Base-by-base conservation (phyloP, 2,888 invertebrate genomes). In the Ennomos fuscantarius region DNA sequence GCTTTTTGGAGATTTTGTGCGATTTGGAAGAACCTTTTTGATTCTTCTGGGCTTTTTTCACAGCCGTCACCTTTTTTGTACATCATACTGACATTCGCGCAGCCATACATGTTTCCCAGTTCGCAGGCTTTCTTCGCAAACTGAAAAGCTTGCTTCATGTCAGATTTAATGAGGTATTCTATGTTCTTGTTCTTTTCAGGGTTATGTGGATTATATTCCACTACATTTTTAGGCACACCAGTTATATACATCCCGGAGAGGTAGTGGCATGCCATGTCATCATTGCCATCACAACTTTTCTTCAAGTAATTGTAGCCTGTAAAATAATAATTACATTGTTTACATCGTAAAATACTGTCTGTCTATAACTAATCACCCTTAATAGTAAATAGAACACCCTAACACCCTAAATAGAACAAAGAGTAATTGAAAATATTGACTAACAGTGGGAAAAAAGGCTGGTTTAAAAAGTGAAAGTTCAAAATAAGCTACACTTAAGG, bases 81-180 rank as follows among this genome's bases (percentile, higher is more conserved):
- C 96, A 98, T 97, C 82, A 96, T 94, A 76, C 97, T 96, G 0
- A 98, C 91, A 89, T 99, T 99, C 0, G 96, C 96, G 89, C 99
- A 99, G 0, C 97, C 96, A 76, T 95, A 96, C 80, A 97, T 94
- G 77, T 98, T 96, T 0, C 96, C 96, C 0, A 95, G 85, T 62
- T 97, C 96, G 81, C 99, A 99, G 0, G 96, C 97, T 81, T 95
- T 95, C 55, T 93, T 86, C 0, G 97, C 95, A 74, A 94, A 96
- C 36, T 94, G 89, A 80, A 97, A 96, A 0, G 98, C 98, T 83
- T 96, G 95, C 39, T 92, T 92, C 93, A 95, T 94, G 75, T 98
- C 95, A 63, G 95, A 94, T 46, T 89, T 90, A 24, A 95, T 89
- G 51, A 94, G 79, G 69, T 79, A 94, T 0, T 94, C 94, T 65